Percentiles rank a stretch among this genome's conserved stretches.
Evolutionary conservation across 2,113 vertebrate genomes (phyloP).

Genomic region (Prinia subflava): DNA sequence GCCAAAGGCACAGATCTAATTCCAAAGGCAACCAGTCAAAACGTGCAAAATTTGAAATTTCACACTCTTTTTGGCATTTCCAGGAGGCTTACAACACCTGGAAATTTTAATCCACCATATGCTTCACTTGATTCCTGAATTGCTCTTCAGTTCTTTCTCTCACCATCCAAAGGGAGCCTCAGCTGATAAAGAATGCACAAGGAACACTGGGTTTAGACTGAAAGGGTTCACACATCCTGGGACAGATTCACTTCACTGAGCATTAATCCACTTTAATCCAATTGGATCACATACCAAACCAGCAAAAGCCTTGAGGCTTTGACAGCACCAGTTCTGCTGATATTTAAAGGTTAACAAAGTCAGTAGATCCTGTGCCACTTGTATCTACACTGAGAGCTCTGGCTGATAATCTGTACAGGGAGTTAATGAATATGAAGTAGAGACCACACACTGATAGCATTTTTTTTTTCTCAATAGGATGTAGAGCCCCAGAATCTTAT

Average conservation of each 20-base stretch:
- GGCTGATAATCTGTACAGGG: background rate
- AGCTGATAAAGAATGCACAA: background rate
- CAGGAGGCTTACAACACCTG: background rate
- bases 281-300: constrained; percentile 6
- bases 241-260: background rate
- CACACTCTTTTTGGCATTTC: background rate
- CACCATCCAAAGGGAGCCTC: background rate
- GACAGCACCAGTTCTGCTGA: background rate
- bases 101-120: background rate
- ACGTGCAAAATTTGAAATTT: background rate
- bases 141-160: background rate
- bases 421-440: background rate
- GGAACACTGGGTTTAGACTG: background rate
- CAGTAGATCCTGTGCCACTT: background rate
- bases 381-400: background rate
- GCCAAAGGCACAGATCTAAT: background rate
- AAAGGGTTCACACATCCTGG: background rate
- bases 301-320: background rate
- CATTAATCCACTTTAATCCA: constrained; percentile 43
- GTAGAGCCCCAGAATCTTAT: background rate
- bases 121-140: background rate
- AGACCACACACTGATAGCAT: background rate
- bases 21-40: background rate
- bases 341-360: constrained; percentile 36
- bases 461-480: background rate